phyloP scores from a whole-genome alignment of 92 coral and sea anemone species.

The Ricordea florida region DNA sequence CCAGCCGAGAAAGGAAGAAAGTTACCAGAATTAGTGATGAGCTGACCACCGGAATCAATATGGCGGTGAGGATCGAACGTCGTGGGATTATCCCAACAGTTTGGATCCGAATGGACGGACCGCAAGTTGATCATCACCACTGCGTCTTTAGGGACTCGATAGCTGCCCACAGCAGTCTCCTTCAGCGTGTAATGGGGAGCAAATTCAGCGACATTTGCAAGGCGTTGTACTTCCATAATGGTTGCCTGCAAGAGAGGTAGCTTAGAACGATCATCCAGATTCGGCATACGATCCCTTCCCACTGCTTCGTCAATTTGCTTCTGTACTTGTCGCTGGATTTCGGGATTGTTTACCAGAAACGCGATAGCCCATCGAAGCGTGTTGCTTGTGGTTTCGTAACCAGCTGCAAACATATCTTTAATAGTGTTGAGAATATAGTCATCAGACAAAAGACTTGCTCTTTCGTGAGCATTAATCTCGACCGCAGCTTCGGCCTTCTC shows the following conservation, averaged over 20 bases:
- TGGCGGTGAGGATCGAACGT: constrained; percentile 66
- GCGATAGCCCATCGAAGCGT: constrained; percentile 64
- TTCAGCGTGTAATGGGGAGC: too few relatives aligned
- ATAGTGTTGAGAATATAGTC: constrained; percentile 52
- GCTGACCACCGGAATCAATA: constrained; percentile 15
- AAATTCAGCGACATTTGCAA: constrained; percentile 64
- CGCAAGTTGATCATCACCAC: too few relatives aligned
- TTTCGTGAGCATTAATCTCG: too few relatives aligned
- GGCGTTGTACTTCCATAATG: constrained; percentile 59
- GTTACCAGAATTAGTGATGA: constrained; percentile 6
- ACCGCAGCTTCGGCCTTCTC: too few relatives aligned
- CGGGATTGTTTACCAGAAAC: constrained; percentile 55
- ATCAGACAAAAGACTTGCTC: constrained; percentile 33
- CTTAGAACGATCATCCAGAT: constrained; percentile 26
- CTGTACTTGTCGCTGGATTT: constrained; percentile 58
- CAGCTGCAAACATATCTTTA: constrained; percentile 66
- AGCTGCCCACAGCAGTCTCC: too few relatives aligned
- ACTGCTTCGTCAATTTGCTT: constrained; percentile 60
- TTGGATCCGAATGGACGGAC: too few relatives aligned
- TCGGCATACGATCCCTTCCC: constrained; percentile 12
- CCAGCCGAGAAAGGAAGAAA: constrained; percentile 68
- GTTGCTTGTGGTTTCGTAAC: constrained; percentile 72
- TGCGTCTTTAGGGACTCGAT: too few relatives aligned
- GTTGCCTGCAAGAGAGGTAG: constrained; percentile 61
- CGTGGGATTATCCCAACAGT: constrained; percentile 57